Evolutionary conservation across 2,113 vertebrate species (phyloP).

Genomic region (Phycodurus eques): DNA sequence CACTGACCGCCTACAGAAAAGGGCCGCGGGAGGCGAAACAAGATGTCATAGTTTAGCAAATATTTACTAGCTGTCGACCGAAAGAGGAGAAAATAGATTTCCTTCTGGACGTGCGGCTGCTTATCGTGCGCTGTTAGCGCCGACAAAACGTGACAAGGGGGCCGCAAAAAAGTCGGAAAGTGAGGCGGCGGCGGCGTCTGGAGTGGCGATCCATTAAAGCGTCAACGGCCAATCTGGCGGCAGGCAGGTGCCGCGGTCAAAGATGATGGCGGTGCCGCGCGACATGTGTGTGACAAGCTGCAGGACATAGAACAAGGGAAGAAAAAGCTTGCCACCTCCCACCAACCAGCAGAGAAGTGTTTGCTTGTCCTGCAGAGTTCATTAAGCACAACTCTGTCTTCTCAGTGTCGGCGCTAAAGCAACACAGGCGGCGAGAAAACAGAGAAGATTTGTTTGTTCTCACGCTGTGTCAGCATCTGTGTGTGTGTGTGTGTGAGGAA

Average conservation of each 20-base stretch:
- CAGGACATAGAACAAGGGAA: constrained; percentile 13
- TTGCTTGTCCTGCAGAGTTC: constrained; percentile 28
- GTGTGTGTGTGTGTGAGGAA: constrained; percentile 21
- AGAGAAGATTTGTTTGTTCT: constrained; percentile 45
- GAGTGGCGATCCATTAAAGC: constrained; percentile 53
- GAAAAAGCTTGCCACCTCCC: not conserved
- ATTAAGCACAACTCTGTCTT: constrained; percentile 27
- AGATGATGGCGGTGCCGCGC: constrained; percentile 60
- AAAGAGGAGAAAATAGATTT: not conserved
- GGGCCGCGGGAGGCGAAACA: constrained; percentile 47
- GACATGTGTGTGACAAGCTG: constrained; percentile 29
- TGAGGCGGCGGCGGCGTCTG: constrained; percentile 10
- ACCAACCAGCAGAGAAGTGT: not conserved
- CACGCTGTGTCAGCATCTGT: constrained; percentile 50
- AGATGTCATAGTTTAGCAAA: constrained; percentile 49
- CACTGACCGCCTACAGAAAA: constrained; percentile 27
- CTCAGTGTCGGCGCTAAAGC: constrained; percentile 29
- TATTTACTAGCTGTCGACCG: constrained; percentile 23
- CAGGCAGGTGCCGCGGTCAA: constrained; percentile 57
- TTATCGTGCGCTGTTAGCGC: constrained; percentile 10
- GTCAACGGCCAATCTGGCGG: constrained; percentile 47
- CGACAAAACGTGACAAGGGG: constrained; percentile 20
- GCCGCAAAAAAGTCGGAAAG: constrained; percentile 39
- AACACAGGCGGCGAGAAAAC: constrained; percentile 20
- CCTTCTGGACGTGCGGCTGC: constrained; percentile 15